A percentile compares a stretch with the other conserved stretches of the same genome.
These are phyloP conservation scores for Neuroterus valhalla DNA, from an alignment of 1,140 invertebrate genomes.

Conservation along the genomic window DNA sequence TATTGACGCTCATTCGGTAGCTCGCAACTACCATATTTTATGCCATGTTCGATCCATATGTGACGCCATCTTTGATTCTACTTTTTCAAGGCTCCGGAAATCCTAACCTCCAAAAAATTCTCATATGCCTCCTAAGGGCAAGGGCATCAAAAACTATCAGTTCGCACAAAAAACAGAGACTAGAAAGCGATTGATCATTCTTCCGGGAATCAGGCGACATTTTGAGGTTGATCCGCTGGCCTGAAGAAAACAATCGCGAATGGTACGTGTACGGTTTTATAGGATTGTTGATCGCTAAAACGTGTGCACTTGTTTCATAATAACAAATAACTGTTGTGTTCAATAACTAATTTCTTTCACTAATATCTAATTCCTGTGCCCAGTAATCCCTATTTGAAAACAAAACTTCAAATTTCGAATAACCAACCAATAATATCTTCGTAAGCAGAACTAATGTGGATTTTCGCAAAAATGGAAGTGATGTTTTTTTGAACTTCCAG, in stretches of 20 bases:
- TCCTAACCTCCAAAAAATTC: no score
- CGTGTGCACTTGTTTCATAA: constrained; percentile 32
- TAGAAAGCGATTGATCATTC: no score
- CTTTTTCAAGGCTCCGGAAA: no score
- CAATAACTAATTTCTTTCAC: not conserved
- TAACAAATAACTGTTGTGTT: constrained; percentile 1
- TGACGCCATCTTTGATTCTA: no score
- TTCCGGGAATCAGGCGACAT: no score
- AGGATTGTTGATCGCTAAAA: constrained; percentile 28
- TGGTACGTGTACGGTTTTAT: constrained; percentile 26
- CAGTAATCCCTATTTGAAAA: constrained; percentile 7
- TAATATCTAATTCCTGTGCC: no score
- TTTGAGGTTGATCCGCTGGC: no score
- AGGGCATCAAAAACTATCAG: not conserved
- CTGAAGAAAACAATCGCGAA: not conserved
- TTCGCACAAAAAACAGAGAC: not conserved
- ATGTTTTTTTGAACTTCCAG: constrained; percentile 75
- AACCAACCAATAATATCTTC: constrained; percentile 29
- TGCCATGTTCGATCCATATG: no score
- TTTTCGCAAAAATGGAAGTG: constrained; percentile 76
- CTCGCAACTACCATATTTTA: no score
- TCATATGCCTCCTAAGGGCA: not conserved
- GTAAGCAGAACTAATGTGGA: constrained; percentile 68
- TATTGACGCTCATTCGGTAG: no score
- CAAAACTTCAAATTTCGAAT: not conserved